Evolutionary conservation across 2,113 vertebrate genomes (phyloP), one percentile per base, ranked within the genome.

Genomic region (Poeciliopsis retropinna): DNA sequence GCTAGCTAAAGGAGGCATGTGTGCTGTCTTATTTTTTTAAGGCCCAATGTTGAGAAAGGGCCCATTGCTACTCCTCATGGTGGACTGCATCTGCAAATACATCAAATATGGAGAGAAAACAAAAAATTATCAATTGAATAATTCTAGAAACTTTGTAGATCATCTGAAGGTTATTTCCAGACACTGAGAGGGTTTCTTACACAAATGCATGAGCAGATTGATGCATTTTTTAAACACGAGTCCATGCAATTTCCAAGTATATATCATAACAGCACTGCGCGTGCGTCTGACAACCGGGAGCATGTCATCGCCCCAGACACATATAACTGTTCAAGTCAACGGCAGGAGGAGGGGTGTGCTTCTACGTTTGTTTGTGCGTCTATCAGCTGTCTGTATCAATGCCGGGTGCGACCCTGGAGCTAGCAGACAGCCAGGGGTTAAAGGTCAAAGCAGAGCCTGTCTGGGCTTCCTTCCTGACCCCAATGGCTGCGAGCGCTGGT

Each of bases 351-450:
- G 65, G 68, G 39, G 62, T 62, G 64, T 69, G 63, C 9, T 51
- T 47, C 64, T 77, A 67, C 27, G 73, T 90, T 88, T 79, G 72
- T 84, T 85, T 76, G 83, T 72, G 87, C 67, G 76, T 88, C 85
- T 90, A 88, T 92, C 89, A 93, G 89, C 87, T 89, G 89, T 91
- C 91, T 94, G 90, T 75, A 94, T 93, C 92, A 87, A 80, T 76
- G 85, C 65, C 85, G 85, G 70, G 82, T 81, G 70, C 85, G 92
- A 93, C 93, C 94, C 91, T 82, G 29, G 84, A 90, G 92, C 91
- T 84, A 64, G 86, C 87, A 95, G 94, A 94, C 94, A 94, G 93
- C 88, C 92, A 89, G 70, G 82, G 93, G 92, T 93, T 94, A 95
- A 69, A 84, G 89, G 89, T 93, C 93, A 90, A 81, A 74, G 72